These are phyloP conservation scores for Clunio marinus DNA, from an alignment of 2,888 invertebrate species.

Conservation along the genomic window DNA sequence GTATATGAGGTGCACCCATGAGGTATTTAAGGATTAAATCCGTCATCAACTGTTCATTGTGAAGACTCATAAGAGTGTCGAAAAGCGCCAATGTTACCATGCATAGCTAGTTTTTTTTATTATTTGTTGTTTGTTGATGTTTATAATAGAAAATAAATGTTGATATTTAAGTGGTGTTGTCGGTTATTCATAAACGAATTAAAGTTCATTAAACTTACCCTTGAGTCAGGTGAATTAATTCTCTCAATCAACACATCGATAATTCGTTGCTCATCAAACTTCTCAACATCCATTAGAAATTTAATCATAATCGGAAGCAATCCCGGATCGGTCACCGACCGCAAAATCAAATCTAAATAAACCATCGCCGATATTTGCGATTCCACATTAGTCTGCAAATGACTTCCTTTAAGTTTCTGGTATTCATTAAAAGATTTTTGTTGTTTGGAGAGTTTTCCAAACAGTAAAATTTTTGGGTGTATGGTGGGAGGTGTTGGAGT, in stretches of 20 bases:
- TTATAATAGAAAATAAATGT: too few relatives aligned
- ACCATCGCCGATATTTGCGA: constrained; percentile 91
- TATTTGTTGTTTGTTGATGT: too few relatives aligned
- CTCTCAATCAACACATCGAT: constrained; percentile 77
- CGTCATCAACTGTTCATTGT: constrained; percentile 95
- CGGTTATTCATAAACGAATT: constrained; percentile 24
- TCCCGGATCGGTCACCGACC: constrained; percentile 81
- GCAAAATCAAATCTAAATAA: constrained; percentile 84
- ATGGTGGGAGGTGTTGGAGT: neutral
- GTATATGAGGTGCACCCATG: constrained; percentile 71
- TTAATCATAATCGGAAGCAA: constrained; percentile 76
- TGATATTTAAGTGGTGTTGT: neutral
- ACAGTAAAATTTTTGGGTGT: neutral
- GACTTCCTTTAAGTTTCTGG: constrained; percentile 53
- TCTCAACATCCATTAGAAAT: constrained; percentile 74
- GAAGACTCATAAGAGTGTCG: constrained; percentile 82
- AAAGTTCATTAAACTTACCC: constrained; percentile 56
- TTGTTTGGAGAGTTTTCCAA: neutral
- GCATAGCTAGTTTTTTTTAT: too few relatives aligned
- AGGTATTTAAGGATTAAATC: constrained; percentile 84
- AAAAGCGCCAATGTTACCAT: constrained; percentile 86
- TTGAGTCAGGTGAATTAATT: constrained; percentile 65
- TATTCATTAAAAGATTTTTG: constrained; percentile 15
- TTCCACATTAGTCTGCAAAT: constrained; percentile 75
- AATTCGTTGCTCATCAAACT: constrained; percentile 79